These are phyloP conservation scores for Boleophthalmus pectinirostris DNA, from an alignment of 2,113 vertebrate species.

Conservation along the genomic window DNA sequence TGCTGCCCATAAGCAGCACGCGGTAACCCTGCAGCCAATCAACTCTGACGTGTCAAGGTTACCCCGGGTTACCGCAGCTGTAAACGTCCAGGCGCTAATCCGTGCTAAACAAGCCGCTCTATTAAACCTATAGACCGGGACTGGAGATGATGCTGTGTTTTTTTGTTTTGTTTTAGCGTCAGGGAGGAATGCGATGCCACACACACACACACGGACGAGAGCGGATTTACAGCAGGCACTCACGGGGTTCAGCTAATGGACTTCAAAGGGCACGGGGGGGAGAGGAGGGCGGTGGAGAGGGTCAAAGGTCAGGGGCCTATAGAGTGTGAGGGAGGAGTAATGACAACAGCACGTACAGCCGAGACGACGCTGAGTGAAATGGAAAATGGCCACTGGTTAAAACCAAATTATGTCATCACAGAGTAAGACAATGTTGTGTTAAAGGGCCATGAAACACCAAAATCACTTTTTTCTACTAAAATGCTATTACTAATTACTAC, in stretches of 20 bases:
- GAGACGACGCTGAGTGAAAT: background rate
- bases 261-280: slow-evolving; percentile 39
- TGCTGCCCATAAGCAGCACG: slow-evolving; percentile 3
- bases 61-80: background rate
- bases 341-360: background rate
- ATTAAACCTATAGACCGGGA: slow-evolving; percentile 42
- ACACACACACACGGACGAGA: slow-evolving; percentile 10
- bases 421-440: too few species aligned
- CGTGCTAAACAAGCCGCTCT: slow-evolving; percentile 26
- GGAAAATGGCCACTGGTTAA: background rate
- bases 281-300: slow-evolving; percentile 6
- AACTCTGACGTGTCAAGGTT: slow-evolving; percentile 25
- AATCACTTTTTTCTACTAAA: too few species aligned
- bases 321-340: background rate
- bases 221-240: slow-evolving; percentile 34
- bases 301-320: slow-evolving; percentile 5
- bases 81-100: slow-evolving; percentile 26
- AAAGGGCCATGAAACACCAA: too few species aligned
- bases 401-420: too few species aligned
- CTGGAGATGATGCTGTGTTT: slow-evolving; percentile 17
- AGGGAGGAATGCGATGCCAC: slow-evolving; percentile 44
- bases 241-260: slow-evolving; percentile 39
- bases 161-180: too few species aligned
- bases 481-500: too few species aligned
- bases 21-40: slow-evolving; percentile 7